Base-by-base conservation (phyloP, 2,888 invertebrate genomes). In the Cyrtodaria siliqua region DNA sequence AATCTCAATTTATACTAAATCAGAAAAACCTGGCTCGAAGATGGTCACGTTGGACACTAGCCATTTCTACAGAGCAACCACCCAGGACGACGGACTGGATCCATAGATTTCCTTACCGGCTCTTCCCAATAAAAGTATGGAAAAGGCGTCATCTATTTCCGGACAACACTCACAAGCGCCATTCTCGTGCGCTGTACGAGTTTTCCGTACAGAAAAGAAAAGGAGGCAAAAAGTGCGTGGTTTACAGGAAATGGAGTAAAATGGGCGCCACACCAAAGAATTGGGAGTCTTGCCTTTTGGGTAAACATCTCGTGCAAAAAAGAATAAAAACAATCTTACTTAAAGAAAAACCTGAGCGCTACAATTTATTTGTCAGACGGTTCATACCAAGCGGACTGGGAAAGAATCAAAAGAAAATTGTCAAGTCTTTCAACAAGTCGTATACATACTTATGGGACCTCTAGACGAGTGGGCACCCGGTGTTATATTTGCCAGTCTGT, bases 31-130 rank as follows among this genome's bases (percentile, higher is more conserved):
- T 80, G 4, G 27, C 40, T 9, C 55, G 47, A 40, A 49, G 77
- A 29, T 89, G 89, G 89, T 82, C 86, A 24, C 66, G 76, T 12
- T 89, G 87, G 89, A 78, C 71, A 57, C 70, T 88, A 12, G 83
- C 79, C 2, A 71, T 77, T 14, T 63, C 59, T 2, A 18, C 12
- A 23, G 55, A 63, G n/a, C 16, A 44, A 20, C 66, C 60, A 2
- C 26, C 56, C 44, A n/a, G 29, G 18, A 14, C 6, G 23, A 27
- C 26, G n/a, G 12, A 20, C 26, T 73, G 72, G 72, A 6, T 38
- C 8, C 60, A 66, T 33, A 33, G 33, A 12, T 8, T 4, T 12
- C 4, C 4, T 8, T 33, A 33, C 12, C 33, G 49, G 2, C 26
- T 8, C 4, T 8, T 4, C 3, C 3, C 3, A 8, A n/a, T n/a